Percentiles rank a stretch among this genome's conserved stretches.
Conservation (phyloP, 2,113 vertebrate genomes). For the Manacus vitellinus region DNA sequence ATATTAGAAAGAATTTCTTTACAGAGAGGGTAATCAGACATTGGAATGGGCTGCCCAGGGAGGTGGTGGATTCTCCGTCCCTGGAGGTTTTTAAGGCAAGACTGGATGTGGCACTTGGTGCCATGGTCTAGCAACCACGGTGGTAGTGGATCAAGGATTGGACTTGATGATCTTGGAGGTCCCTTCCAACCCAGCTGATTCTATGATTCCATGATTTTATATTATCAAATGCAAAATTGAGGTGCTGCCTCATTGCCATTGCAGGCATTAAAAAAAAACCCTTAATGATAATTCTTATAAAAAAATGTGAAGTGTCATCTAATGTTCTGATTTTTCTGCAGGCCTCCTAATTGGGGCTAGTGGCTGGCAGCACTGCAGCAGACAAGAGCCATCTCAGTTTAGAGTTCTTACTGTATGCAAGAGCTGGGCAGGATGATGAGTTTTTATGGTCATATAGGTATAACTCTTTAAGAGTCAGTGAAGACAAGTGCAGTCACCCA, state of each 20-base stretch:
- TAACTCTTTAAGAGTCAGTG: fast-evolving
- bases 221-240: neutral
- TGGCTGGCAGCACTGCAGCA: neutral
- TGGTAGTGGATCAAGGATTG: no score
- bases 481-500: neutral
- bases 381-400: neutral
- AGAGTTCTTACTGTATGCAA: neutral
- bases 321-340: neutral
- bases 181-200: no score
- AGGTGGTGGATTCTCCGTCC: no score
- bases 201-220: neutral
- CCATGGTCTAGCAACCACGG: no score
- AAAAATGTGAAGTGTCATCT: neutral
- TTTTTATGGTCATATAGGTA: neutral
- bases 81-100: no score
- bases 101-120: no score
- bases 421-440: neutral
- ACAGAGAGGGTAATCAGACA: no score
- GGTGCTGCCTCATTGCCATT: neutral
- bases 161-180: no score
- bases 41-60: no score
- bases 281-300: neutral
- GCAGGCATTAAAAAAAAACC: neutral
- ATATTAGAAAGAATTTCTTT: no score
- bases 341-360: neutral